phyloP scores from a whole-genome alignment of 2,797 vertebrate genomes.

The Argya squamiceps region DNA sequence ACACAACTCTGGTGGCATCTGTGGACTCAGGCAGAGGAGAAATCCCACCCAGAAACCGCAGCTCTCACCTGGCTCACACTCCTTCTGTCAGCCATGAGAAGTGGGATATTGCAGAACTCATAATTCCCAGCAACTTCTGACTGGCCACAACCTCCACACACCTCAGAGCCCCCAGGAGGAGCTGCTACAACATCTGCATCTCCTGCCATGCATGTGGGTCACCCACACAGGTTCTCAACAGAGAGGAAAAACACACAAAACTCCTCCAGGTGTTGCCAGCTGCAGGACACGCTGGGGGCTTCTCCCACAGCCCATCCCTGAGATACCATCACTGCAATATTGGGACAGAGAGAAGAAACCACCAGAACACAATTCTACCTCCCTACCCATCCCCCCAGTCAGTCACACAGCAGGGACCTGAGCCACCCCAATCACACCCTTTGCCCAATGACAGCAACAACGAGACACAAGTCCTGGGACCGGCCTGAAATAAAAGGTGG shows the following conservation, averaged over 20 bases:
- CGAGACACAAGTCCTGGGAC: neutral
- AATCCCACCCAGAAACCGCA: neutral
- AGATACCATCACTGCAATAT: accelerated
- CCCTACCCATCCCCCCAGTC: accelerated
- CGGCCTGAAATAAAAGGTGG: neutral
- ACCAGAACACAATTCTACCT: neutral
- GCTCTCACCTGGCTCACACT: neutral
- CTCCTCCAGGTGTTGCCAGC: neutral
- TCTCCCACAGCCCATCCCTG: neutral
- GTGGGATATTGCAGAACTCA: neutral
- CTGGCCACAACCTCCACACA: accelerated
- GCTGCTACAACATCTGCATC: neutral
- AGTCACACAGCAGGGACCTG: neutral
- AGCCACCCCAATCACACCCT: neutral
- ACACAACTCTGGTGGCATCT: neutral
- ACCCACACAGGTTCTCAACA: accelerated
- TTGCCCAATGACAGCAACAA: neutral
- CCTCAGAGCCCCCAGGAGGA: neutral
- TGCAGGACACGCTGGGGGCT: accelerated
- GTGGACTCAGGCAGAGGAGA: neutral
- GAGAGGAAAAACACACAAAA: accelerated
- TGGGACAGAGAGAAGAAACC: neutral
- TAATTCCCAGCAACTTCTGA: accelerated
- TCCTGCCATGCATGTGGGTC: accelerated
- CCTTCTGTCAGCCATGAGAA: neutral